Base-by-base conservation (phyloP, 37 sponge, comb jelly and placozoan genomes). In the Petrosia ficiformis region DNA sequence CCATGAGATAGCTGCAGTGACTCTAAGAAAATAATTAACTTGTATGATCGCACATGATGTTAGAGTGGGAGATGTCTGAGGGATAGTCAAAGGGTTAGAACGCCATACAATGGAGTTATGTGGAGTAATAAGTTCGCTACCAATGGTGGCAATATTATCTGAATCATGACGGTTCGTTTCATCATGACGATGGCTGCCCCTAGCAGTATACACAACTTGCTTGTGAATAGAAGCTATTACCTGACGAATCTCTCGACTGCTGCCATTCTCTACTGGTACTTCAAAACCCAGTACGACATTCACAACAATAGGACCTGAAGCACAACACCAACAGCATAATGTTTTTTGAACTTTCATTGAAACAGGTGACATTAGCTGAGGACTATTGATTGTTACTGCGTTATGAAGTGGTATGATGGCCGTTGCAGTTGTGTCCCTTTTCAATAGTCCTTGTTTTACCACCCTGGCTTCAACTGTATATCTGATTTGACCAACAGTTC, bases 271-370 rank as follows among this genome's bases (percentile, higher is more conserved):
- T 30, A 80, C 63, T 10, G 60, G 34, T 22, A 67, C 77, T 6
- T 36, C 71, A 65, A 78, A 90, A n/a, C 83, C 92, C 16, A 73
- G 44, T 28, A 57, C n/a, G 21, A 70, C 87, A 22, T 65, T 77
- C 32, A 90, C 44, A 1, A 59, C 32, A 19, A 90, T 76, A 32
- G 85, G 83, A 8, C 83, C 83, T 41, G 92, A 86, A 3, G 77
- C 68, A 72, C 92, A 90, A 79, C 92, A 90, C 16, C 86, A 64
- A 72, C 87, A 90, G 63, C 92, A 59, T n/a, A n/a, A n/a, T 16
- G 65, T 74, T 61, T 86, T 90, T 34, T 86, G 61, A 26, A 57
- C 59, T 30, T 79, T 69, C 19, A 66, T 58, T 30, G 68, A 44
- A 26, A 59, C 4, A 1, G 78, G 82, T 37, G 19, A 28, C 22